phyloP scores from a whole-genome alignment of 2,888 invertebrate species.

The Ormyrus thymus region DNA sequence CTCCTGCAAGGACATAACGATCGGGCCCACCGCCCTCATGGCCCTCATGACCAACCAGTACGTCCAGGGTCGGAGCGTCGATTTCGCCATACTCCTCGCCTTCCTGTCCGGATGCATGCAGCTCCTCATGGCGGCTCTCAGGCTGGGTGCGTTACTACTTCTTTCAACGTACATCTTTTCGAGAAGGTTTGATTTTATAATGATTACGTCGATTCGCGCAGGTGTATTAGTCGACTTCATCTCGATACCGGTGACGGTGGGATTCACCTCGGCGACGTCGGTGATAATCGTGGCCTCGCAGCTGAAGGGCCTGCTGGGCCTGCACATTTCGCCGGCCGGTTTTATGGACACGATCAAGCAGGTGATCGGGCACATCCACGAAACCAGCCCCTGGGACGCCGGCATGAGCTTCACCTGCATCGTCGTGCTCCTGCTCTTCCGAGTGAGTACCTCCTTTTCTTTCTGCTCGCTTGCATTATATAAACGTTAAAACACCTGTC shows the following conservation, averaged over 20 bases:
- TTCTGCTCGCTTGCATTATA: not conserved
- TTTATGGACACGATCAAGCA: conserved; percentile 86
- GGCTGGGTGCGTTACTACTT: conserved; percentile 80
- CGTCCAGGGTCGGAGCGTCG: conserved; percentile 82
- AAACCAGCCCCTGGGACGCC: conserved; percentile 83
- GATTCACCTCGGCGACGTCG: conserved; percentile 93
- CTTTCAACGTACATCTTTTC: not conserved
- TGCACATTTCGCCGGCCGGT: conserved; percentile 83
- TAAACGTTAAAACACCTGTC: not conserved
- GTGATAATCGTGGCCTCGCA: conserved; percentile 93
- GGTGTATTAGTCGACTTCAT: conserved; percentile 93
- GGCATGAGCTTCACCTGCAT: conserved; percentile 85
- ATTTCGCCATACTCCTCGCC: conserved; percentile 89
- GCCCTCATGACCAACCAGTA: conserved; percentile 92
- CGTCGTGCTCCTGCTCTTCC: conserved; percentile 82
- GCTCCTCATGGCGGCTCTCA: conserved; percentile 86
- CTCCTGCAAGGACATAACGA: conserved; percentile 90
- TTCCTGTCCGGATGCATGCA: conserved; percentile 89
- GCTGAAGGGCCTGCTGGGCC: conserved; percentile 84
- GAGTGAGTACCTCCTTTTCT: conserved; percentile 77
- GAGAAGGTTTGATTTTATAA: not conserved
- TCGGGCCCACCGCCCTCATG: conserved; percentile 95
- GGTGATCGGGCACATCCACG: conserved; percentile 82
- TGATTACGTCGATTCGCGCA: conserved; percentile 69
- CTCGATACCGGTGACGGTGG: conserved; percentile 91